Percentiles rank a stretch among this genome's conserved stretches.
These are phyloP conservation scores for Schrankia costaestrigalis DNA, from an alignment of 2,888 invertebrate genomes.

Conservation along the genomic window DNA sequence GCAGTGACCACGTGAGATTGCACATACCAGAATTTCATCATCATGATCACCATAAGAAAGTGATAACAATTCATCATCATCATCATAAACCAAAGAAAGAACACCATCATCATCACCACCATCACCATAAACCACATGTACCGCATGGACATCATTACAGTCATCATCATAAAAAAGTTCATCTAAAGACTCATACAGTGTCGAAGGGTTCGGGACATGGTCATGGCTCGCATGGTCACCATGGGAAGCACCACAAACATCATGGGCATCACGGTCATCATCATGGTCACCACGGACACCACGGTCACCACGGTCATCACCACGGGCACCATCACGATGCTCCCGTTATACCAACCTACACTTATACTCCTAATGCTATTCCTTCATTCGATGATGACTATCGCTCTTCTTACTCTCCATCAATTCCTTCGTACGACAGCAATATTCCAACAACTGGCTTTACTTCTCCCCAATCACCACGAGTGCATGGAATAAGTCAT, in stretches of 20 bases:
- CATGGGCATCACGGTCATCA: slow-evolving; percentile 38
- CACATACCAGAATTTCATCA: slow-evolving; percentile 82
- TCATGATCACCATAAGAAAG: slow-evolving; percentile 81
- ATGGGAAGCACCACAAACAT: slow-evolving; percentile 37
- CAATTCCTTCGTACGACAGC: slow-evolving; percentile 42
- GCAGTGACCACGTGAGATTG: slow-evolving; percentile 80
- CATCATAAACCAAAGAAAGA: slow-evolving; percentile 74
- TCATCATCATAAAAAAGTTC: slow-evolving; percentile 64
- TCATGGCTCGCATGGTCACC: slow-evolving; percentile 31
- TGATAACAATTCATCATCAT: slow-evolving; percentile 80
- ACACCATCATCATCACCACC: slow-evolving; percentile 62
- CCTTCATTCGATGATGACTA: slow-evolving; percentile 56
- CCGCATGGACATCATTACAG: slow-evolving; percentile 56
- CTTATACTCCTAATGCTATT: slow-evolving; percentile 43
- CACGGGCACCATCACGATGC: slow-evolving; percentile 44
- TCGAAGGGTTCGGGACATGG: slow-evolving; percentile 41
- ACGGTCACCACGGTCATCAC: too few relatives aligned
- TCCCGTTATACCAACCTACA: slow-evolving; percentile 33
- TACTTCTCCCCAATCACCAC: slow-evolving; percentile 26
- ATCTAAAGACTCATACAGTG: slow-evolving; percentile 59
- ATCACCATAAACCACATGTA: slow-evolving; percentile 47
- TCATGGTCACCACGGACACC: slow-evolving; percentile 29
- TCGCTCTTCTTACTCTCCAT: slow-evolving; percentile 43
- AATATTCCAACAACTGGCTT: slow-evolving; percentile 24
- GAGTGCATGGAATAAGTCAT: slow-evolving; percentile 49